Evolutionary conservation across 2,113 vertebrate species (phyloP).

Genomic region (Xiphorhynchus elegans): DNA sequence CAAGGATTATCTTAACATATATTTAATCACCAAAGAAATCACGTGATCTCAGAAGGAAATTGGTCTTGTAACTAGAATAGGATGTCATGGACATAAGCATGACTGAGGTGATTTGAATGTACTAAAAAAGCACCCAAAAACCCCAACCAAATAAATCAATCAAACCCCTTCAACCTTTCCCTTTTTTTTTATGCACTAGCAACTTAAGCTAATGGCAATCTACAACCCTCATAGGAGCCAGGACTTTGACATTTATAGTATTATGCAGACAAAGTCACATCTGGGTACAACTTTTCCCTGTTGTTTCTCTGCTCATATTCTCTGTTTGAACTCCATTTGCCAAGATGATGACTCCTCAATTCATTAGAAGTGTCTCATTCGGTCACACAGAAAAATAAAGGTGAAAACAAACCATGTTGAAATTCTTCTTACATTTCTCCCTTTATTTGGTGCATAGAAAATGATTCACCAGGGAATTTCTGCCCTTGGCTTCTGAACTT

Average conservation of each 20-base stretch:
- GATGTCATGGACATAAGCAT: background rate
- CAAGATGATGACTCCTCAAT: constrained; percentile 2
- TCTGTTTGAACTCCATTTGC: constrained; percentile 10
- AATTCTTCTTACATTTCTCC: background rate
- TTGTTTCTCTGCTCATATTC: constrained; percentile 47
- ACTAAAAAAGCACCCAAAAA: background rate
- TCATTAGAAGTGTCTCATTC: constrained; percentile 32
- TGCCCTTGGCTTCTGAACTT: constrained; percentile 3
- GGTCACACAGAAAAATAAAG: constrained; percentile 41
- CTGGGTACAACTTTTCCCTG: constrained; percentile 23
- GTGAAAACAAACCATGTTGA: background rate
- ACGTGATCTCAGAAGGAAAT: background rate
- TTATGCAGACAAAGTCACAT: constrained; percentile 41
- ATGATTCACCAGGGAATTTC: background rate
- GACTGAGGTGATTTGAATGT: background rate
- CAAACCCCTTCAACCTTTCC: background rate
- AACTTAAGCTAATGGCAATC: constrained; percentile 34
- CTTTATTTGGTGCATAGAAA: background rate
- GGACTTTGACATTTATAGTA: constrained; percentile 35
- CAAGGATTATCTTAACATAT: background rate
- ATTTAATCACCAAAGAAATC: constrained; percentile 27
- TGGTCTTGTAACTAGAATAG: background rate
- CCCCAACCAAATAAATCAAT: too few relatives aligned
- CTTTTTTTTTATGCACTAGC: background rate
- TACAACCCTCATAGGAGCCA: constrained; percentile 20